phyloP scores from a whole-genome alignment of 2,113 vertebrate species.

The Baryphthengus martii region DNA sequence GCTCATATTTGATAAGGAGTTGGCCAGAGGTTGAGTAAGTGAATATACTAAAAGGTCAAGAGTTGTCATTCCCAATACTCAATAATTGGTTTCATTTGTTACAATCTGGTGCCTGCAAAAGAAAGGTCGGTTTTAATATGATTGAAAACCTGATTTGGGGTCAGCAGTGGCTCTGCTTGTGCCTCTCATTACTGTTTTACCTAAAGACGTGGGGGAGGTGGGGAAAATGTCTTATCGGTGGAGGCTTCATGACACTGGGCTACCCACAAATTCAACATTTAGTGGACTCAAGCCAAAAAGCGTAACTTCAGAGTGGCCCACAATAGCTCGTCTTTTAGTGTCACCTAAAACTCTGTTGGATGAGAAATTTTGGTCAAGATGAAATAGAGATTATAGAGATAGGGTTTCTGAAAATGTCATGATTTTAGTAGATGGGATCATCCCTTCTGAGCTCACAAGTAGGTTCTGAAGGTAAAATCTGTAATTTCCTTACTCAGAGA shows the following conservation, averaged over 20 bases:
- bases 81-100: not conserved
- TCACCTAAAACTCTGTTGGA: not conserved
- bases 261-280: not conserved
- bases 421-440: not conserved
- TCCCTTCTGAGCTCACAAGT: not conserved
- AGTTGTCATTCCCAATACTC: not conserved
- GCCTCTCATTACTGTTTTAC: not conserved
- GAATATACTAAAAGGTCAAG: not conserved
- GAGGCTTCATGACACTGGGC: not conserved
- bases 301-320: not conserved
- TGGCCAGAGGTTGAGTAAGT: not conserved
- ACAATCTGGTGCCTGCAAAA: not conserved
- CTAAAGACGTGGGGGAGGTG: not conserved
- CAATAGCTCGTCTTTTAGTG: not conserved
- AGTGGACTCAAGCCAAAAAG: not conserved
- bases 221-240: not conserved
- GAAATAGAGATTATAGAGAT: not conserved
- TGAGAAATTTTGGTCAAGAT: not conserved
- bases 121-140: not conserved
- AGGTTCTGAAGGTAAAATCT: not conserved
- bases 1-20: not conserved
- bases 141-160: not conserved
- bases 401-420: not conserved
- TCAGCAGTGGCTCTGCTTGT: not conserved
- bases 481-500: not conserved